Base-by-base conservation (phyloP, 2,888 invertebrate species). In the Allophyes oxyacanthae region DNA sequence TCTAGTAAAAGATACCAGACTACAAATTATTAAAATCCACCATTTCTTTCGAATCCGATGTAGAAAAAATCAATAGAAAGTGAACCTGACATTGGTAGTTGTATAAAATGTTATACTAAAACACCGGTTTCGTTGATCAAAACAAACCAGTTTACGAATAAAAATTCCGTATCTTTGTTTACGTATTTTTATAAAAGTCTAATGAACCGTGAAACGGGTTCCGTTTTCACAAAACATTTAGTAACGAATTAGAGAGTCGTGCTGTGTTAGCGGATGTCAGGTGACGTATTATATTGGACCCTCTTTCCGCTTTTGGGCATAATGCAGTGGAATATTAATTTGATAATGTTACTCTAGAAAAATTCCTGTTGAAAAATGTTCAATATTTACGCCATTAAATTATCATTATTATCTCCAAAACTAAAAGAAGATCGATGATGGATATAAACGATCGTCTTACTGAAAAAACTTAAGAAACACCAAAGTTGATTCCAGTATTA, bases 191-290 rank as follows among this genome's bases (percentile, higher is more conserved):
- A 82, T 86, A 65, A 79, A 78, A 61, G 69, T 36, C 78, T 81
- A 85, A 88, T 91, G 80, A 80, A 86, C 86, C 89, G 87, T 86
- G 81, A 87, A 90, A 90, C 84, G 64, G 75, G 82, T 85, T 83
- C 84, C 84, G 79, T 83, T 85, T 76, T 65, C 72, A 84, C 80
- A 79, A 85, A 83, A 74, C 73, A 60, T 64, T 68, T 74, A 63
- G 54, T 77, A 73, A 75, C 75, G 73, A 73, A 79, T 81, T 81
- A 77, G 79, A 75, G 73, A 77, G 69, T 61, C 52, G 40, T 60
- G 45, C 48, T 56, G 52, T 20, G 25, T n/a, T 32, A 54, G 54
- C 79, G 79, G 81, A 79, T 75, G 74, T 58, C 4, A 1, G 30
- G n/a, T 11, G 43, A 48, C 41, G 69, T 33, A 15, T 43, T 43